Evolutionary conservation across 2,113 vertebrate species (phyloP), one percentile per base, ranked within the genome.

Genomic region (Dinomys branickii): DNA sequence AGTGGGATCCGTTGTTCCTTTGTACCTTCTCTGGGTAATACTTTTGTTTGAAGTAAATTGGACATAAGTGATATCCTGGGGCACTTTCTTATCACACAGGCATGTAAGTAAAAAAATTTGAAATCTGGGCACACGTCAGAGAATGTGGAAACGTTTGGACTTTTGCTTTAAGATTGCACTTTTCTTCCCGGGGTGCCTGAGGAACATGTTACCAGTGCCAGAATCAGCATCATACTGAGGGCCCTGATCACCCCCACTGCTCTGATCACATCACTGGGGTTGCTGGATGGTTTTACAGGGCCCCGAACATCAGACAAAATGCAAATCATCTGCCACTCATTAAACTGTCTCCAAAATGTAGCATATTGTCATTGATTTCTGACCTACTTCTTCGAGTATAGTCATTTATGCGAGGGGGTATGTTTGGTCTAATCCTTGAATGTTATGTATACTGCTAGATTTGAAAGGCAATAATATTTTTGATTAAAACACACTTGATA

Each of bases 311-410:
- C 58, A 38, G 71, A 52, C 67, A 44, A 44, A 67, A 67, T 78
- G 58, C 6, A 54, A 86, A 69, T 26, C 73, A 14, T 67, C 54
- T 92, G 69, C 82, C 22, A 41, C 22, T 92, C 44, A 26, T 73
- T 38, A 65, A 56, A 85, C 44, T 81, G n/a, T 41, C 75, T 63
- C 78, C 10, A 90, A 10, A 19, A 44, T 52, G 73, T 80, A 73
- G 61, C 33, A 85, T 63, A n/a, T 73, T 95, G 26, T 61, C 33
- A 44, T 93, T 73, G 26, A 80, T 69, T 94, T 93, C 26, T 93
- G 41, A n/a, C 52, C 58, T 94, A 47, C 30, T 87, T n/a, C 73
- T 96, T 88, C 90, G 9, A 92, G 85, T 58, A 24, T 59, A 71
- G 73, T 90, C 82, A 83, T 91, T 96, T 89, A 71, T 26, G 35